Evolutionary conservation across 2,113 vertebrate species (phyloP).

Genomic region (Rafetus swinhoei): DNA sequence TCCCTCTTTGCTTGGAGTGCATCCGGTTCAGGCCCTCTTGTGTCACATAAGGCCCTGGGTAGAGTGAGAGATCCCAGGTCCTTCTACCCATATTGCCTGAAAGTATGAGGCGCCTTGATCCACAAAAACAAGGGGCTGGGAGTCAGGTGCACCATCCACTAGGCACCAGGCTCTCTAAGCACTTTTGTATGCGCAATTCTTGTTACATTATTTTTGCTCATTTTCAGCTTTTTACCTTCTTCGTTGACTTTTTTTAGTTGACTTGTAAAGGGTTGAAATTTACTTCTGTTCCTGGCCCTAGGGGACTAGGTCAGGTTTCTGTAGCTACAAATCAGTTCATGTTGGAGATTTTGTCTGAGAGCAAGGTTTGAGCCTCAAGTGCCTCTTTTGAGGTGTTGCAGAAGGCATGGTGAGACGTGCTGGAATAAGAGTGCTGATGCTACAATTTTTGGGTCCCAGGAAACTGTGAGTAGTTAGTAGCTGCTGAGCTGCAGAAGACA

Average conservation of each 20-base stretch:
- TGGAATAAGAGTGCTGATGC: background rate
- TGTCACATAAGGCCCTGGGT: background rate
- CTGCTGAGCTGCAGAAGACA: background rate
- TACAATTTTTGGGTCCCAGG: rapidly evolving
- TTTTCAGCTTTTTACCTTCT: rapidly evolving
- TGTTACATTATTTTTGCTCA: background rate
- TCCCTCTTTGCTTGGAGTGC: background rate
- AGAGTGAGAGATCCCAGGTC: background rate
- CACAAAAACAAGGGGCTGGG: background rate
- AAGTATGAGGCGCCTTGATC: background rate
- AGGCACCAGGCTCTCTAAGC: background rate
- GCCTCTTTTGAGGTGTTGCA: background rate
- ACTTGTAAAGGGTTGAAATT: background rate
- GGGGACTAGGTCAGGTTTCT: background rate
- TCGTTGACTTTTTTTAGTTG: rapidly evolving
- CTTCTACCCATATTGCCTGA: background rate
- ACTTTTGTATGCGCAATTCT: background rate
- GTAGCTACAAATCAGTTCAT: background rate
- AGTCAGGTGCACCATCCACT: background rate
- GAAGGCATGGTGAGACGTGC: background rate
- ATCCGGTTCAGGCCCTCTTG: background rate
- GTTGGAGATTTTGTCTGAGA: background rate
- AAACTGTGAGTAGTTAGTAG: background rate
- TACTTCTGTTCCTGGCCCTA: background rate
- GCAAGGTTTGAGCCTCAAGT: background rate